Conservation (phyloP, 2,113 vertebrate species). For the Zootoca vivipara region DNA sequence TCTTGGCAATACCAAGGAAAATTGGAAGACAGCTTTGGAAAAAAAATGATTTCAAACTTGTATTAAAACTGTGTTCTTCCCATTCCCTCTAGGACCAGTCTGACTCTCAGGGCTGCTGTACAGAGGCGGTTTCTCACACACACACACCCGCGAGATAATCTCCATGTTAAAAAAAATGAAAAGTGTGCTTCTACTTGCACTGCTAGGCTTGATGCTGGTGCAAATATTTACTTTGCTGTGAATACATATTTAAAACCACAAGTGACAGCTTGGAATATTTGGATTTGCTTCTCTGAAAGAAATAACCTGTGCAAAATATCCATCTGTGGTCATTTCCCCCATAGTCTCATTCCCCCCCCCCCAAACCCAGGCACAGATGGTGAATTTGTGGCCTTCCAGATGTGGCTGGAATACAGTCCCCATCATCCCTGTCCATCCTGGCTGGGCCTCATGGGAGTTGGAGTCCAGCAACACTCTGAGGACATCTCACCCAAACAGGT, state of each 20-base stretch:
- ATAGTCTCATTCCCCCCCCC: not conserved
- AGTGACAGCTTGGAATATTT: constrained; percentile 9
- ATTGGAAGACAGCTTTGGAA: constrained; percentile 26
- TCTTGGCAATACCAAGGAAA: constrained; percentile 35
- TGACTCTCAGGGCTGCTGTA: not conserved
- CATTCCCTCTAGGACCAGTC: not conserved
- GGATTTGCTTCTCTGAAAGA: not conserved
- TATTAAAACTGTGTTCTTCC: constrained; percentile 13
- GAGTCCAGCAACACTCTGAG: not conserved
- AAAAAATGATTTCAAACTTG: constrained; percentile 23
- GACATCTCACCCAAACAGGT: too few relatives aligned
- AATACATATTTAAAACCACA: not conserved
- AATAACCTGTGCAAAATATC: not conserved
- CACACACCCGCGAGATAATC: constrained; percentile 29
- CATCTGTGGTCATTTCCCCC: not conserved
- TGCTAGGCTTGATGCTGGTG: not conserved
- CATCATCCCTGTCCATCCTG: too few relatives aligned
- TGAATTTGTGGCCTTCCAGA: too few relatives aligned
- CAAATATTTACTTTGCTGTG: constrained; percentile 6
- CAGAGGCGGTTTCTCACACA: not conserved
- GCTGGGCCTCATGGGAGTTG: too few relatives aligned
- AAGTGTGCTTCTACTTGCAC: constrained; percentile 25
- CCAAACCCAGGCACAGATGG: too few relatives aligned
- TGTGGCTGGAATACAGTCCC: too few relatives aligned
- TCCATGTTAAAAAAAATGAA: constrained; percentile 45